Evolutionary conservation across 2,797 vertebrate genomes (phyloP), one percentile per base, ranked within the genome.

Genomic region (Naso thynnoides): DNA sequence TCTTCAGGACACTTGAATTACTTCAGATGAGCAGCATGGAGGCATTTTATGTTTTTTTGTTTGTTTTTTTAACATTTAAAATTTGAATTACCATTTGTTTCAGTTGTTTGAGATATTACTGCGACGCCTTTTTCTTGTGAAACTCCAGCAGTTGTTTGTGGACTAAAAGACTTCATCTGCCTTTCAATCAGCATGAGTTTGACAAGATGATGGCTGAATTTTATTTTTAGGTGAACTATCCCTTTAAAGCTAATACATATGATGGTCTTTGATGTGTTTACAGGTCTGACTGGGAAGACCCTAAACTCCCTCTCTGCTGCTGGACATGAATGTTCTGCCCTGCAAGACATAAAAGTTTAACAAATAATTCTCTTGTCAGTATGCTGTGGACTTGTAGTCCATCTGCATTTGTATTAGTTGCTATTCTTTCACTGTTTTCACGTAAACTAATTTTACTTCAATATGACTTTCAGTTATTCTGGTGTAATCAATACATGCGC

Each of bases 211-310:
- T n/a, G n/a, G n/a, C n/a, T n/a, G n/a, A n/a, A n/a, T n/a, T n/a
- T n/a, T n/a, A n/a, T n/a, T n/a, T n/a, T n/a, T n/a, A n/a, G n/a
- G n/a, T n/a, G n/a, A n/a, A n/a, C n/a, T n/a, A n/a, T n/a, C n/a
- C n/a, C n/a, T n/a, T n/a, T n/a, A n/a, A 82, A 45, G 9, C 33
- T 31, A 0, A 26, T 1, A 54, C 54, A 67, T 52, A 64, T 63
- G 16, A 79, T 63, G 21, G 7, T 26, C 49, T 79, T 69, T 78
- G 7, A 67, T 55, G 86, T 88, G 56, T 92, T 86, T 79, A 75
- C 90, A 99, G 98, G 95, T 14, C 82, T 98, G 42, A 73, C 95
- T 10, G 98, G 98, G 68, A 98, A 96, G 88, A 97, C 98, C 79
- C 90, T 98, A 52, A 96, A 93, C 91, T 93, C 96, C 71, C 96